Conservation (phyloP, 2,888 invertebrate species). For the Hecatera dysodea region DNA sequence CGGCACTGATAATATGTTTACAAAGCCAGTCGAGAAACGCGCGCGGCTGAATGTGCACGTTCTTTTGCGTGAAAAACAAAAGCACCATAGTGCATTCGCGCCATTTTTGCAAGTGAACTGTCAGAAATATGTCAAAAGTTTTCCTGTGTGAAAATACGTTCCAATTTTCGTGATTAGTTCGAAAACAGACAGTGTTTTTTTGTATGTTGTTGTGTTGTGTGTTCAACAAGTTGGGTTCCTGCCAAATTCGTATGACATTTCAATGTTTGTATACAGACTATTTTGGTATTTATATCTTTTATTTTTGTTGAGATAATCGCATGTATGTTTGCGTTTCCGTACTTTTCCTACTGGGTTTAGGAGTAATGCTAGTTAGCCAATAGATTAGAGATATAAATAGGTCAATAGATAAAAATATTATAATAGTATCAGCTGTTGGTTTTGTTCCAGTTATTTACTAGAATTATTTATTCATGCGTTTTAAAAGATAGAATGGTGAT, state of each 20-base stretch:
- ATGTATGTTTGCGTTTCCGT: background rate
- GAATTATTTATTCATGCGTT: constrained; percentile 6
- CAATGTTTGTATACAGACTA: constrained; percentile 51
- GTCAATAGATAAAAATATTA: constrained; percentile 43
- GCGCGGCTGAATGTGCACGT: constrained; percentile 46
- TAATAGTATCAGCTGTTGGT: constrained; percentile 29
- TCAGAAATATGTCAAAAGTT: constrained; percentile 27
- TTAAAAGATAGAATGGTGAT: background rate
- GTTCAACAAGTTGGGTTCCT: constrained; percentile 42
- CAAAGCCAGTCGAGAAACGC: constrained; percentile 55
- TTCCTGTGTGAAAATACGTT: background rate
- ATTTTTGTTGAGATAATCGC: constrained; percentile 11
- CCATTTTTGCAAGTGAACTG: constrained; percentile 24
- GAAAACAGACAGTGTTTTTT: constrained; percentile 10
- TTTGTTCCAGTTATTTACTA: background rate
- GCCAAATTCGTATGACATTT: constrained; percentile 47
- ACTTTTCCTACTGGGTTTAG: constrained; percentile 22
- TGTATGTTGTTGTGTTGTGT: constrained; percentile 36
- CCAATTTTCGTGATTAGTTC: constrained; percentile 1
- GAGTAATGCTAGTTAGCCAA: constrained; percentile 6
- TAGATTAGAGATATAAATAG: constrained; percentile 40
- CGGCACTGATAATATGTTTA: constrained; percentile 35
- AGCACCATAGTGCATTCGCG: constrained; percentile 33
- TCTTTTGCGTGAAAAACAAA: constrained; percentile 36
- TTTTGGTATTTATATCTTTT: constrained; percentile 27